phyloP scores from a whole-genome alignment of 1,140 invertebrate genomes.

The Caenorhabditis remanei region DNA sequence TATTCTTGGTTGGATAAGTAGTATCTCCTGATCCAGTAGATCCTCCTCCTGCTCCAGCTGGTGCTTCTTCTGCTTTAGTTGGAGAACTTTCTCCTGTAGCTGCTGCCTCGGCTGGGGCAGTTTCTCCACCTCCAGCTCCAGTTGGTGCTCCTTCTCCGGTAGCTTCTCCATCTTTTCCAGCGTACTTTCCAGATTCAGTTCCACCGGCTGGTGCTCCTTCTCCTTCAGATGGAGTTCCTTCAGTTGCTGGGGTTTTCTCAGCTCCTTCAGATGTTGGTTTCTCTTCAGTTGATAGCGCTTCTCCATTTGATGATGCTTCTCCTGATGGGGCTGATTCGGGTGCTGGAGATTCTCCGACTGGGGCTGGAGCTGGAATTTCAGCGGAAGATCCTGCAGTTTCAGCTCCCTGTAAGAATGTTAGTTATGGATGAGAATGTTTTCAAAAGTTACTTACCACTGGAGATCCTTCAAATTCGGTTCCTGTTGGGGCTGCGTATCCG shows the following conservation, averaged over 20 bases:
- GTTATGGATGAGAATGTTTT: background rate
- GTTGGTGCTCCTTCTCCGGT: background rate
- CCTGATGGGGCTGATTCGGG: background rate
- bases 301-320: background rate
- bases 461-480: conserved; percentile 37
- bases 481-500: conserved; percentile 8
- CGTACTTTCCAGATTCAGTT: background rate
- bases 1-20: conserved; percentile 24
- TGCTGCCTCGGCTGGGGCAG: background rate
- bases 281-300: background rate
- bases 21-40: background rate
- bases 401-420: background rate
- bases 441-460: background rate
- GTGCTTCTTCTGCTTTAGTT: background rate
- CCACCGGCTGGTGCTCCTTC: background rate
- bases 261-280: background rate
- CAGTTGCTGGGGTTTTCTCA: background rate
- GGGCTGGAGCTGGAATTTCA: conserved; percentile 15
- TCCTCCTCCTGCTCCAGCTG: background rate
- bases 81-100: background rate
- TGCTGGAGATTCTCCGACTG: background rate
- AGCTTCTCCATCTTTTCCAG: background rate
- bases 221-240: background rate
- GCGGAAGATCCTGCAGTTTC: background rate
- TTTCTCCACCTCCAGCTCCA: conserved; percentile 1